Conservation (phyloP, 1,140 invertebrate genomes). For the Drosophila orena region DNA sequence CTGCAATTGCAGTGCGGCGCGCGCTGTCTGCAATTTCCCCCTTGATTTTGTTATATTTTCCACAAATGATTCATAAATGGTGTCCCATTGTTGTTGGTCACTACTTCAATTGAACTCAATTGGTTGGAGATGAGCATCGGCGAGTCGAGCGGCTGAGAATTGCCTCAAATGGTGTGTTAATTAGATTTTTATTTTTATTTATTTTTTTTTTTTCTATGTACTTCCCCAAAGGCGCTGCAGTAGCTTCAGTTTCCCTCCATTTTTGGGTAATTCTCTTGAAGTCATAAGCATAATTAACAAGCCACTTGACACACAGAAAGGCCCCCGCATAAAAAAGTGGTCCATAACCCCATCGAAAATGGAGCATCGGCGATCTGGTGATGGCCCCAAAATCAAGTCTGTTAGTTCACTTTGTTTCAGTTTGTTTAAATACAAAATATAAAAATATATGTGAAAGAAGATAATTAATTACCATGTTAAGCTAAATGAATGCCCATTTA, state of each 20-base stretch:
- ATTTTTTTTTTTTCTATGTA: not conserved
- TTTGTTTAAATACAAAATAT: not conserved
- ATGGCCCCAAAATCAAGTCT: not conserved
- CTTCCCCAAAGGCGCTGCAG: not conserved
- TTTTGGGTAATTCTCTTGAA: conserved; percentile 50
- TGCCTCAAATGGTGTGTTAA: conserved; percentile 59
- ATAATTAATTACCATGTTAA: no score
- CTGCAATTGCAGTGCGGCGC: not conserved
- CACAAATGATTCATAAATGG: conserved; percentile 47
- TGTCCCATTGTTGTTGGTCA: conserved; percentile 35
- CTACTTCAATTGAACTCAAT: conserved; percentile 76
- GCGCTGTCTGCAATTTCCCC: conserved; percentile 15
- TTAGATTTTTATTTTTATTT: conserved; percentile 50
- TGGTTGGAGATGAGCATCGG: conserved; percentile 27
- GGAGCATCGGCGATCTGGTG: conserved; percentile 3
- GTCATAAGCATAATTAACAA: conserved; percentile 74
- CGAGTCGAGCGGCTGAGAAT: conserved; percentile 37
- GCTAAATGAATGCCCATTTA: no score
- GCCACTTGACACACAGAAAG: conserved; percentile 66
- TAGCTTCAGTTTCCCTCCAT: conserved; percentile 44
- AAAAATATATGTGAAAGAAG: not conserved
- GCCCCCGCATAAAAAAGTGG: no score
- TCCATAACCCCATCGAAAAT: conserved; percentile 8
- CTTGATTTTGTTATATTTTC: conserved; percentile 1
- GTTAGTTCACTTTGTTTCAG: not conserved